These are phyloP conservation scores for Empidonax traillii DNA, from an alignment of 2,113 vertebrate species.

Conservation along the genomic window DNA sequence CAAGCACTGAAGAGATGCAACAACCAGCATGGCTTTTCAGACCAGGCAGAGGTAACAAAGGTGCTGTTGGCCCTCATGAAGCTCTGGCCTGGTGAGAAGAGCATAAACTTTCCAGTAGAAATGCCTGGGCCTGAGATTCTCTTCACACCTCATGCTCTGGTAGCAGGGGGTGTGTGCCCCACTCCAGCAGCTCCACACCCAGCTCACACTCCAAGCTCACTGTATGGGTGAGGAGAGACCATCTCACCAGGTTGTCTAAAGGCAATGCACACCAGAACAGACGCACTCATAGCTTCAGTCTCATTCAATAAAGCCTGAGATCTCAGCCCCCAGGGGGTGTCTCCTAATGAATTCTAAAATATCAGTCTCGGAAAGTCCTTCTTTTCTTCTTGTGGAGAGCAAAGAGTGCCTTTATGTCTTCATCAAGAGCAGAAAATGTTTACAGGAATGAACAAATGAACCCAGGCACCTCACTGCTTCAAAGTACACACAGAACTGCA, in stretches of 20 bases:
- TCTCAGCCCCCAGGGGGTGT: not conserved
- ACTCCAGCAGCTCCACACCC: not conserved
- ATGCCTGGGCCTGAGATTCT: not conserved
- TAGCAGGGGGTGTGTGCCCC: not conserved
- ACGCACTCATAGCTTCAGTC: not conserved
- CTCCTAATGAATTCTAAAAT: not conserved
- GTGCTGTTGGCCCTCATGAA: not conserved
- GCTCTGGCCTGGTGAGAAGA: not conserved
- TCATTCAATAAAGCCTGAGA: not conserved
- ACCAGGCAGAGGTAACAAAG: not conserved
- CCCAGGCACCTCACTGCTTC: not conserved
- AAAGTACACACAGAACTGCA: not conserved
- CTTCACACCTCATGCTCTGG: not conserved
- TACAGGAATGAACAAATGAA: not conserved
- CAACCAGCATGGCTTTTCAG: not conserved
- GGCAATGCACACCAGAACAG: not conserved
- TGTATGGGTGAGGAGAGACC: not conserved
- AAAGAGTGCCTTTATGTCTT: not conserved
- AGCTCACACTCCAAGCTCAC: not conserved
- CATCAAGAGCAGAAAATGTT: not conserved
- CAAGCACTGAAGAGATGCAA: not conserved
- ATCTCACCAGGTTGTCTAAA: not conserved
- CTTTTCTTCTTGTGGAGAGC: not conserved
- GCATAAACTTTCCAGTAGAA: not conserved
- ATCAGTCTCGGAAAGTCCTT: not conserved